Evolutionary conservation across 2,888 invertebrate genomes (phyloP).

Genomic region (Dolichomitus sp.): DNA sequence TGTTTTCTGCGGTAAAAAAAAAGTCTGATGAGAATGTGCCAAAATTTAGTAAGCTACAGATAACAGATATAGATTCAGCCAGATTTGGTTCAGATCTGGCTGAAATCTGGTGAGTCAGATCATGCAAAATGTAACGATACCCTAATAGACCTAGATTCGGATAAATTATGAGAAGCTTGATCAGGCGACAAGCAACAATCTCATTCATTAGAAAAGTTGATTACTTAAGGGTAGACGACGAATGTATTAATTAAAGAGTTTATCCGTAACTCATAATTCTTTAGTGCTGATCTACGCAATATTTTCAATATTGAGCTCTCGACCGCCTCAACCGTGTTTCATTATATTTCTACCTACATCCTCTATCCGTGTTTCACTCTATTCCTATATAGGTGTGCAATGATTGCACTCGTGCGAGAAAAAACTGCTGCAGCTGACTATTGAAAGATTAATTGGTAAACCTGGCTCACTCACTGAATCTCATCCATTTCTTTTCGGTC

Average conservation of each 20-base stretch:
- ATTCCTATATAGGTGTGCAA: neutral
- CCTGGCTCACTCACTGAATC: neutral
- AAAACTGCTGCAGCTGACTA: neutral
- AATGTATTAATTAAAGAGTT: neutral
- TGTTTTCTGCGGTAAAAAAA: too few relatives aligned
- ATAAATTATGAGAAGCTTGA: too few relatives aligned
- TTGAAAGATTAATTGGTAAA: constrained; percentile 9
- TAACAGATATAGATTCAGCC: too few relatives aligned
- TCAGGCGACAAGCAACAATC: too few relatives aligned
- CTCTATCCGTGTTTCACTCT: neutral
- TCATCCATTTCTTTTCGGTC: constrained; percentile 21
- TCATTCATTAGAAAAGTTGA: neutral
- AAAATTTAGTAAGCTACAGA: too few relatives aligned
- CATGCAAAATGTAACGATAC: too few relatives aligned
- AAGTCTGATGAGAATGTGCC: too few relatives aligned
- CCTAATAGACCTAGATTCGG: too few relatives aligned
- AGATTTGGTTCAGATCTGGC: too few relatives aligned
- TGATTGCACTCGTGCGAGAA: neutral
- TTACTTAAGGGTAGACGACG: neutral
- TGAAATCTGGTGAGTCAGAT: too few relatives aligned
- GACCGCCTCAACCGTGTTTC: neutral
- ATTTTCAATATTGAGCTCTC: neutral
- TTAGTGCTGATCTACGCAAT: neutral
- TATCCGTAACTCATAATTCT: neutral
- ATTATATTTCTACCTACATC: neutral